Conservation (phyloP, 1,140 invertebrate genomes). For the Pseudomyrmex sp. region DNA sequence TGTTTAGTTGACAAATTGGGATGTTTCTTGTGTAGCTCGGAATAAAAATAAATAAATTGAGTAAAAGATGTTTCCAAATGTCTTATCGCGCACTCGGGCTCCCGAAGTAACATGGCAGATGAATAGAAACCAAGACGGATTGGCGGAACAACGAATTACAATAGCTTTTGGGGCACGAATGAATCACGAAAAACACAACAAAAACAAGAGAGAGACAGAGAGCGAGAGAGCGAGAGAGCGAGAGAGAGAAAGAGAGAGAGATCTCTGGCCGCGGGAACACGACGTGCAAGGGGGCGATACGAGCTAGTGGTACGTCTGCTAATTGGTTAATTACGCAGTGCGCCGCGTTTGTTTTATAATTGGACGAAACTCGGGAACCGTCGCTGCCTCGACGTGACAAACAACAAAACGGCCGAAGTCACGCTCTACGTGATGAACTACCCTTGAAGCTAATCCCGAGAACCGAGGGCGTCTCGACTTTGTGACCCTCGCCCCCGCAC, state of each 20-base stretch:
- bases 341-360: constrained; percentile 85
- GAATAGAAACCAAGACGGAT: no score
- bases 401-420: constrained; percentile 84
- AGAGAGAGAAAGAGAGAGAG: not conserved
- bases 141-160: not conserved
- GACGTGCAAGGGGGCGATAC: constrained; percentile 17
- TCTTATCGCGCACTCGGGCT: no score
- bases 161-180: constrained; percentile 51
- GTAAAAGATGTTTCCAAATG: no score
- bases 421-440: constrained; percentile 85
- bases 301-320: constrained; percentile 78
- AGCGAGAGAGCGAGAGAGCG: not conserved
- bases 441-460: constrained; percentile 82
- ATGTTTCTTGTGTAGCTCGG: no score
- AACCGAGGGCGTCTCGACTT: constrained; percentile 61
- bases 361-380: constrained; percentile 81
- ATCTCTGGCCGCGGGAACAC: not conserved
- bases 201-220: constrained; percentile 17
- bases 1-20: no score
- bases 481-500: constrained; percentile 45
- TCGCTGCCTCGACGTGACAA: constrained; percentile 82
- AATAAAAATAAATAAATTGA: no score
- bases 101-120: no score
- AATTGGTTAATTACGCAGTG: constrained; percentile 85
- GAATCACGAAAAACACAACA: constrained; percentile 52